Conservation (phyloP, 2,888 invertebrate species). For the Watsonalla binaria region DNA sequence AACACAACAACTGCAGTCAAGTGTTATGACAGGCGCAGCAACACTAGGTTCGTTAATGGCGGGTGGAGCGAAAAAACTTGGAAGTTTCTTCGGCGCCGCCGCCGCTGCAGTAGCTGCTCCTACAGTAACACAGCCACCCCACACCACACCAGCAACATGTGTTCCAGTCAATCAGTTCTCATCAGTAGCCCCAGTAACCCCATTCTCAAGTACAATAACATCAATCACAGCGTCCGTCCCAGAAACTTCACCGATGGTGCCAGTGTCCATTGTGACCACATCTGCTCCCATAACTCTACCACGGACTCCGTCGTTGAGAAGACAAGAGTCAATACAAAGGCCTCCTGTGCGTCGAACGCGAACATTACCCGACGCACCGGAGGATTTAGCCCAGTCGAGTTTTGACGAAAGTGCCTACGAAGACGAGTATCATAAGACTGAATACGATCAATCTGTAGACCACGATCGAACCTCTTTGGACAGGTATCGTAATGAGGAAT, state of each 20-base stretch:
- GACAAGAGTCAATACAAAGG: constrained; percentile 75
- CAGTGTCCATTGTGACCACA: constrained; percentile 54
- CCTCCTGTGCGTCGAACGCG: constrained; percentile 68
- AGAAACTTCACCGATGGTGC: constrained; percentile 54
- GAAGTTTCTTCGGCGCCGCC: constrained; percentile 71
- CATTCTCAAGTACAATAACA: constrained; percentile 52
- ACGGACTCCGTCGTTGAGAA: constrained; percentile 62
- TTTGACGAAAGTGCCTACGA: constrained; percentile 77
- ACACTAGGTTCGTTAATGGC: constrained; percentile 72
- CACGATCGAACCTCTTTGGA: constrained; percentile 64
- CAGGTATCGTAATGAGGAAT: constrained; percentile 66
- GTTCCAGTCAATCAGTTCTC: constrained; percentile 43
- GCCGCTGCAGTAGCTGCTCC: constrained; percentile 67
- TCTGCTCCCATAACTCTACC: constrained; percentile 57
- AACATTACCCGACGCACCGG: constrained; percentile 71
- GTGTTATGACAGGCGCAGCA: constrained; percentile 67
- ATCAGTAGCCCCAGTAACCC: constrained; percentile 49
- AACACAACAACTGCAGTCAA: constrained; percentile 62
- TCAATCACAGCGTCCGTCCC: constrained; percentile 64
- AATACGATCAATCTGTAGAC: constrained; percentile 65
- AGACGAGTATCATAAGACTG: constrained; percentile 75
- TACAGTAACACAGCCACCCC: constrained; percentile 38
- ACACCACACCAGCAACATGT: constrained; percentile 30
- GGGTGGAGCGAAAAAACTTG: constrained; percentile 71
- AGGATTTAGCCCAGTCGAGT: constrained; percentile 60